Base-by-base conservation (phyloP, 2,888 invertebrate species). In the Mactromeris polynyma region DNA sequence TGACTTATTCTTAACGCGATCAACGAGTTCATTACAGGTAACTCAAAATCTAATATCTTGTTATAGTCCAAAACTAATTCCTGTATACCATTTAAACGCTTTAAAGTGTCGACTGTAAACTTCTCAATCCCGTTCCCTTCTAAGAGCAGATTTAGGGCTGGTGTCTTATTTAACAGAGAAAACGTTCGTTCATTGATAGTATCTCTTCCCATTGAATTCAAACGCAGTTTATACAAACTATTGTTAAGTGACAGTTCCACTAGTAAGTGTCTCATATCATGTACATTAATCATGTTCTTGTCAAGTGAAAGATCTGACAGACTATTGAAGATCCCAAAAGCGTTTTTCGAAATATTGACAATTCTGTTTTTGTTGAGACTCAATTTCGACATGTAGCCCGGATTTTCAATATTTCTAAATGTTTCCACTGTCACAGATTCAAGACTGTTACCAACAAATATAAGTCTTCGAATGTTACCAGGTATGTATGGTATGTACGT, bases 211-310 rank as follows among this genome's bases (percentile, higher is more conserved):
- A 81, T 81, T 2, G 46, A 36, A 36, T 81, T 58, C n/a, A 81
- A 11, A 36, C 21, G 21, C 1, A 81, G 58, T 7, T 4, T 54
- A 17, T 54, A 19, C 6, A 81, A 54, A 2, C 19, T 17, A 58
- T 81, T 14, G 9, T 17, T 54, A 3, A 14, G 21, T 2, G 51
- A 81, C 9, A 54, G 17, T 31, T 54, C 19, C 4, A 6, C 19
- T 21, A 81, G 36, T 31, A 81, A 33, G 17, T 80, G 46, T 46
- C 31, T 80, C 80, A 80, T 26, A 19, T 80, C 80, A 19, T 80
- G 3, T 2, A 46, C 2, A 31, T 42, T 42, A 17, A 54, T 81
- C 17, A 0, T 31, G 11, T 81, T 81, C 1, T 36, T n/a, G 19
- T 36, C 21, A 14, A 81, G 36, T 26, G 33, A 21, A 2, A 81